Conservation (phyloP, 2,797 vertebrate genomes). For the Diplodus sargus region DNA sequence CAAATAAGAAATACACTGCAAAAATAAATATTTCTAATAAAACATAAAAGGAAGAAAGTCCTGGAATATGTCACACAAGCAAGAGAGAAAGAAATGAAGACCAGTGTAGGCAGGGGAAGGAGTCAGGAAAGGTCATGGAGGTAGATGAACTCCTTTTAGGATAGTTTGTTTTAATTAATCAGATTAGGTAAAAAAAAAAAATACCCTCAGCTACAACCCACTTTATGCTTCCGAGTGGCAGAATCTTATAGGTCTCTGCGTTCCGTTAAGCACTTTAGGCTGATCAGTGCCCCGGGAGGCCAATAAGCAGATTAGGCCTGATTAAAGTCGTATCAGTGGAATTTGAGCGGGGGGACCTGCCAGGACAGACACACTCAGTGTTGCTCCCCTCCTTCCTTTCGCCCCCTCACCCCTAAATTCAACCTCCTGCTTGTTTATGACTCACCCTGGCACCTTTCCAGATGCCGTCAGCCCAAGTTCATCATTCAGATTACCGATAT, state of each 20-base stretch:
- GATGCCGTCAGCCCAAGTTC: constrained; percentile 76
- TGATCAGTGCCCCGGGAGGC: constrained; percentile 83
- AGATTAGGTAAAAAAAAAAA: constrained; percentile 68
- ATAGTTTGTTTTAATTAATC: constrained; percentile 81
- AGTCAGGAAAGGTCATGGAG: constrained; percentile 15
- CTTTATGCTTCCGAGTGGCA: constrained; percentile 81
- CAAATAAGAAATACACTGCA: not conserved
- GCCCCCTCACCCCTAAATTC: constrained; percentile 51
- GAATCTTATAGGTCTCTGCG: constrained; percentile 80
- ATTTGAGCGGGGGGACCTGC: constrained; percentile 84
- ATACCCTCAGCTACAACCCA: constrained; percentile 65
- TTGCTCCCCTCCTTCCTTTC: constrained; percentile 55
- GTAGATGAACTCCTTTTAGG: constrained; percentile 38
- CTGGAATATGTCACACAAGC: not conserved
- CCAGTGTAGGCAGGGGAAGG: not conserved
- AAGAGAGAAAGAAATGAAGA: not conserved
- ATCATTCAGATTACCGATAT: constrained; percentile 71
- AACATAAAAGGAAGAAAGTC: not conserved
- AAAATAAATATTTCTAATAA: not conserved
- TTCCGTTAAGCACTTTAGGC: constrained; percentile 84
- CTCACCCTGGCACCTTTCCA: constrained; percentile 81
- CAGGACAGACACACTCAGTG: constrained; percentile 81
- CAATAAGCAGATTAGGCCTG: constrained; percentile 89
- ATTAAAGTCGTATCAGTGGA: constrained; percentile 89
- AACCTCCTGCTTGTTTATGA: constrained; percentile 75